phyloP scores from a whole-genome alignment of 2,797 vertebrate species.

The Hippoglossus hippoglossus region DNA sequence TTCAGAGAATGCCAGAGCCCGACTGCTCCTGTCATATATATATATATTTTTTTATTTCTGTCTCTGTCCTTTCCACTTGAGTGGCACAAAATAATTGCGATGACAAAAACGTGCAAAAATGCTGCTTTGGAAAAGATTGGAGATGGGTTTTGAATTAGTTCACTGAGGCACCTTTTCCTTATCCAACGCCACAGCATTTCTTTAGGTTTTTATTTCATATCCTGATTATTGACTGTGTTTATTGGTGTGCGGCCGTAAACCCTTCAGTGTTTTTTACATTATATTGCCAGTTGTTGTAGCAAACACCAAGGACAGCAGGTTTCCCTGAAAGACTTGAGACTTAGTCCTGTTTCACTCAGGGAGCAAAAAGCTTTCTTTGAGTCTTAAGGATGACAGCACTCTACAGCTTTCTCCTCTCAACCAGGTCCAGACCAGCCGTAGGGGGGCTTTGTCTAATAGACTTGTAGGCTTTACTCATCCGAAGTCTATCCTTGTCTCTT shows the following conservation, averaged over 20 bases:
- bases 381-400: conserved; percentile 62
- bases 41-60: not conserved
- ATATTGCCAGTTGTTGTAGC: conserved; percentile 37
- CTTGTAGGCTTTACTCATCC: conserved; percentile 46
- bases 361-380: conserved; percentile 61
- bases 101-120: conserved; percentile 52
- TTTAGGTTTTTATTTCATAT: too few relatives aligned
- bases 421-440: conserved; percentile 56
- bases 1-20: conserved; percentile 28
- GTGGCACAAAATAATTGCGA: conserved; percentile 62
- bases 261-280: conserved; percentile 34
- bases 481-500: conserved; percentile 10
- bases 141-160: conserved; percentile 34
- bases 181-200: conserved; percentile 2
- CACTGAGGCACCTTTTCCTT: conserved; percentile 16
- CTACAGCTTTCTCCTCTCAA: conserved; percentile 51
- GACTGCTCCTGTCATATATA: conserved; percentile 41
- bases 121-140: conserved; percentile 32
- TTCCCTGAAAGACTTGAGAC: conserved; percentile 50
- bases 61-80: conserved; percentile 58
- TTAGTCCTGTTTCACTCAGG: conserved; percentile 45
- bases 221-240: conserved; percentile 1
- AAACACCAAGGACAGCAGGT: conserved; percentile 29
- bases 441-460: conserved; percentile 61
- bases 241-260: conserved; percentile 24